Evolutionary conservation across 1,140 invertebrate species (phyloP).

Genomic region (Bemisia tabaci): DNA sequence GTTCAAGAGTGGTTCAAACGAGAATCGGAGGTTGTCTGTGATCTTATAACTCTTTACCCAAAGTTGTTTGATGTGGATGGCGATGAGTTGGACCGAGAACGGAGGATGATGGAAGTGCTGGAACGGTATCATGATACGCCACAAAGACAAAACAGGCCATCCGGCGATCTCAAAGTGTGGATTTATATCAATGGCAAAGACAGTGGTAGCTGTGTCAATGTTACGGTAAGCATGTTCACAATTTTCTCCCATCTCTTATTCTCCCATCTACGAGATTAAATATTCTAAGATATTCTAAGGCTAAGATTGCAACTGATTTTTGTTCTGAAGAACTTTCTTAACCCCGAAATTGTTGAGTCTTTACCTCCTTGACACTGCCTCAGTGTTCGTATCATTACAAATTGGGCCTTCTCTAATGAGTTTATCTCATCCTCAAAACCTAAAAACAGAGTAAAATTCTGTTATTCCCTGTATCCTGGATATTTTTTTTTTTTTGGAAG

Average conservation of each 20-base stretch:
- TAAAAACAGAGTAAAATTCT: too few relatives aligned
- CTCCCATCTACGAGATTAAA: conserved; percentile 1
- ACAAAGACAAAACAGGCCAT: conserved; percentile 41
- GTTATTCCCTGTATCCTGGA: too few relatives aligned
- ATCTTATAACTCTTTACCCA: conserved; percentile 47
- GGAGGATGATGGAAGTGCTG: conserved; percentile 51
- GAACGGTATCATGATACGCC: conserved; percentile 47
- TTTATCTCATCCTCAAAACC: too few relatives aligned
- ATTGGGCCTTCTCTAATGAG: too few relatives aligned
- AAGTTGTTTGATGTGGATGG: conserved; percentile 43
- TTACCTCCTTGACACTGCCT: too few relatives aligned
- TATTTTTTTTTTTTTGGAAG: too few relatives aligned
- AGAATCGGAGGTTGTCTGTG: conserved; percentile 50
- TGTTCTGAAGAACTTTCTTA: too few relatives aligned
- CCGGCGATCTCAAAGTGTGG: conserved; percentile 69
- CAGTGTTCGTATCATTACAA: too few relatives aligned
- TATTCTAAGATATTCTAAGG: background rate
- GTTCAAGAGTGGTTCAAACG: conserved; percentile 41
- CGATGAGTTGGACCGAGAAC: conserved; percentile 46
- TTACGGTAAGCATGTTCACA: conserved; percentile 37
- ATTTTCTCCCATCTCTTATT: background rate
- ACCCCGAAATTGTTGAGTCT: background rate
- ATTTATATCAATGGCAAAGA: conserved; percentile 44
- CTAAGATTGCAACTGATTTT: too few relatives aligned
- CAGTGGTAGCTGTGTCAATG: conserved; percentile 41